phyloP scores from a whole-genome alignment of 2,113 vertebrate species.

The Ramphastos sulfuratus region DNA sequence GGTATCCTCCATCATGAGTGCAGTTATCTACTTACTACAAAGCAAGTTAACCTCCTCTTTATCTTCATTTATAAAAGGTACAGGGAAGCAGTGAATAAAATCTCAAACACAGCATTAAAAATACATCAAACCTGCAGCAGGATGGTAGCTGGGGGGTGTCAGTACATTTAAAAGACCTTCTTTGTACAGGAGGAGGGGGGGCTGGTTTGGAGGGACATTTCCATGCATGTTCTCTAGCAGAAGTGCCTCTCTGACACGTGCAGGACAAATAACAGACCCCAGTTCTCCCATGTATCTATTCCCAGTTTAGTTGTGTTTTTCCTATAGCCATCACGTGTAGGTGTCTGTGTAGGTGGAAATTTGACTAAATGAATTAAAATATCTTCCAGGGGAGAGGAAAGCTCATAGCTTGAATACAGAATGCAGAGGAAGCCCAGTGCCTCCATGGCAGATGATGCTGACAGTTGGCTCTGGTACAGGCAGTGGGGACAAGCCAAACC shows the following conservation, averaged over 20 bases:
- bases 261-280: neutral
- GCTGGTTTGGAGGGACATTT: neutral
- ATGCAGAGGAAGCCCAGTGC: neutral
- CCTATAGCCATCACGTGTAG: neutral
- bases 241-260: neutral
- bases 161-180: neutral
- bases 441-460: neutral
- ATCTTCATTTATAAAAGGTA: neutral
- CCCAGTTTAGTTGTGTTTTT: conserved; percentile 26
- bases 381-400: conserved; percentile 2
- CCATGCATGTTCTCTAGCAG: neutral
- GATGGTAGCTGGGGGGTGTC: neutral
- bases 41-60: neutral
- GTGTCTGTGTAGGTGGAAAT: conserved; percentile 47
- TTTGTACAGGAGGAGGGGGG: neutral
- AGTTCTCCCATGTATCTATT: neutral
- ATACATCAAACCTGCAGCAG: neutral
- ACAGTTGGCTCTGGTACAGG: neutral
- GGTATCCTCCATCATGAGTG: neutral
- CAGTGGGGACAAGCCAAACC: neutral
- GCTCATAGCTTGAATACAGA: neutral
- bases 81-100: neutral
- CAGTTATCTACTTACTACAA: neutral
- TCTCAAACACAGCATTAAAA: neutral
- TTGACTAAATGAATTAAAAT: conserved; percentile 19